Conservation (phyloP, 1,140 invertebrate species). For the Aphis gossypii region DNA sequence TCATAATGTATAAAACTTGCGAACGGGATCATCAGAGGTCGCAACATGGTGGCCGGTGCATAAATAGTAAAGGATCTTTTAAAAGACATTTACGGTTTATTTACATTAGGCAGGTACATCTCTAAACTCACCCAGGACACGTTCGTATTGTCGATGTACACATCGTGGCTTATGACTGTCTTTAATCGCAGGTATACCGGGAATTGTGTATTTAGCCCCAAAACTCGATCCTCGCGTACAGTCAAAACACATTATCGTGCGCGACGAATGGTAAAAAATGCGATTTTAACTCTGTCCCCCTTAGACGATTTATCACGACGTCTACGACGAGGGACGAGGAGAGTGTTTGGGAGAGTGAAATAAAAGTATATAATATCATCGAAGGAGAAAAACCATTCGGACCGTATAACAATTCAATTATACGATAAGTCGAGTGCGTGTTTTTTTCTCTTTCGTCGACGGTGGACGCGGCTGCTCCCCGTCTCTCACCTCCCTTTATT, state of each 20-base stretch:
- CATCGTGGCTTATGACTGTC: neutral
- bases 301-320: neutral
- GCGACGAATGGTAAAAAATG: neutral
- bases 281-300: neutral
- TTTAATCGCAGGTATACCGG: neutral
- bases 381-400: neutral
- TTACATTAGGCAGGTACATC: neutral
- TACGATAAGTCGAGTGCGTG: neutral
- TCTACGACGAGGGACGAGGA: neutral
- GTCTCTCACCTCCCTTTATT: neutral
- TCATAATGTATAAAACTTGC: too few relatives aligned
- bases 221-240: neutral
- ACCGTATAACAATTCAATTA: constrained; percentile 29
- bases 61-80: neutral
- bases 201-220: neutral
- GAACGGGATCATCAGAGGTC: neutral
- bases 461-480: too few relatives aligned
- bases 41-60: neutral
- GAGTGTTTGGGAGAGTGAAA: neutral
- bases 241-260: neutral
- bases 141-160: neutral
- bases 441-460: neutral
- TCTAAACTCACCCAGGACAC: neutral
- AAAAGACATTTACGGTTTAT: neutral
- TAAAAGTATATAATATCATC: neutral